A percentile compares a stretch with the other conserved stretches of the same genome.
Conservation (phyloP, 2,888 invertebrate genomes). For the Drosophila rellima region DNA sequence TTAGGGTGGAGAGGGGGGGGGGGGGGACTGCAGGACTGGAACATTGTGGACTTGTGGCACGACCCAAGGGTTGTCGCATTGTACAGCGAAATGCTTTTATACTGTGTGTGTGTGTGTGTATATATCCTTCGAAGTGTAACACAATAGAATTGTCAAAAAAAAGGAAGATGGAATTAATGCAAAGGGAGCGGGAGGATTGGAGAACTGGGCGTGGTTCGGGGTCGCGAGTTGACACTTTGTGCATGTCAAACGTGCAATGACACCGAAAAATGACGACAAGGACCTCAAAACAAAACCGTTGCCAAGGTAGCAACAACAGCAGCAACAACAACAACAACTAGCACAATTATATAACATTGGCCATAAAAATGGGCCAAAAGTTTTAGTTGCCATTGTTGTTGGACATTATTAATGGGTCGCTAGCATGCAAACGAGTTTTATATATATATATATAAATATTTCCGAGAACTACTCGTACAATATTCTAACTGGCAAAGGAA, state of each 20-base stretch:
- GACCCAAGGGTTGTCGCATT: conserved; percentile 45
- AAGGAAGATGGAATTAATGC: conserved; percentile 3
- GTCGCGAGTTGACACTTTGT: conserved; percentile 64
- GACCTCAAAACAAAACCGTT: conserved; percentile 41
- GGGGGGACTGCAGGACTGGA: neutral
- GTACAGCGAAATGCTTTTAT: conserved; percentile 57
- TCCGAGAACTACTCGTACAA: conserved; percentile 32
- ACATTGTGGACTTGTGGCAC: conserved; percentile 25
- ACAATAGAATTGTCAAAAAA: conserved; percentile 54
- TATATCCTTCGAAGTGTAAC: conserved; percentile 23
- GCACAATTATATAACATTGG: conserved; percentile 20
- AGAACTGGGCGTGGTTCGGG: conserved; percentile 45
- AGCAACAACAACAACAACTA: conserved; percentile 17
- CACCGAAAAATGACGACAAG: conserved; percentile 55
- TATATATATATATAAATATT: too few relatives aligned
- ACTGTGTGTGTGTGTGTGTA: conserved; percentile 6
- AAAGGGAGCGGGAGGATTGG: neutral
- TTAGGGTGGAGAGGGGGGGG: neutral
- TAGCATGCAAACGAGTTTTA: conserved; percentile 58
- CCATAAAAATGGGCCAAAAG: conserved; percentile 66
- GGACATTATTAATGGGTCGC: conserved; percentile 63
- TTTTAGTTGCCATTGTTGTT: conserved; percentile 53
- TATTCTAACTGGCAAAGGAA: neutral
- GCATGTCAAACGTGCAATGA: conserved; percentile 73
- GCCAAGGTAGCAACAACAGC: conserved; percentile 64